Percentiles rank a stretch among this genome's conserved stretches.
These are phyloP conservation scores for Ellobius talpinus DNA, from an alignment of 2,113 vertebrate genomes.

Conservation along the genomic window DNA sequence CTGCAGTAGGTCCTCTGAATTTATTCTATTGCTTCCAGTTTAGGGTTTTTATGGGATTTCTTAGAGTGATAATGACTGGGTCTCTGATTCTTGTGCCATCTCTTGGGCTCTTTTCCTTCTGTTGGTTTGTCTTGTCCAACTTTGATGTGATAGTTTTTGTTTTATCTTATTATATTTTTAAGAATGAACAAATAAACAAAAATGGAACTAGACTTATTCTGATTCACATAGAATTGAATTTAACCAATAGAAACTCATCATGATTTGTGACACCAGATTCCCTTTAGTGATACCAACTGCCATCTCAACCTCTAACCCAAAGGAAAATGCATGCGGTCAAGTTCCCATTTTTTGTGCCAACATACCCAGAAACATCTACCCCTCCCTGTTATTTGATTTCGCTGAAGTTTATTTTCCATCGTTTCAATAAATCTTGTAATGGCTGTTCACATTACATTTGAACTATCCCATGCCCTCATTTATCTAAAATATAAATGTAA, in stretches of 20 bases:
- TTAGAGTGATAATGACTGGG: neutral
- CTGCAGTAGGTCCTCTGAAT: neutral
- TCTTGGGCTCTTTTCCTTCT: neutral
- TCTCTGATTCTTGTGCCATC: neutral
- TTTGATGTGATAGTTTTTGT: neutral
- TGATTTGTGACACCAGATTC: neutral
- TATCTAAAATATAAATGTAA: neutral
- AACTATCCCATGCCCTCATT: neutral
- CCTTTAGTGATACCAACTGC: neutral
- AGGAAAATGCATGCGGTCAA: neutral
- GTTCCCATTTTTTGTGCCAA: neutral
- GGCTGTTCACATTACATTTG: neutral
- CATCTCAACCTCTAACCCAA: neutral
- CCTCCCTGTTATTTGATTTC: neutral
- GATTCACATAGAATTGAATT: neutral
- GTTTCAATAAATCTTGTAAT: constrained; percentile 8
- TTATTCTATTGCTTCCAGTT: neutral
- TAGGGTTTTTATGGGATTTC: neutral
- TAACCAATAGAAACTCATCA: neutral
- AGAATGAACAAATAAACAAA: neutral
- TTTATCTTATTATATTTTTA: neutral
- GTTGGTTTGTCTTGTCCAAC: neutral
- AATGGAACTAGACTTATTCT: neutral
- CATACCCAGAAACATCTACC: neutral
- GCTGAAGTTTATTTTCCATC: neutral